phyloP scores from a whole-genome alignment of 2,888 invertebrate species.

The Drosophila mulleri region DNA sequence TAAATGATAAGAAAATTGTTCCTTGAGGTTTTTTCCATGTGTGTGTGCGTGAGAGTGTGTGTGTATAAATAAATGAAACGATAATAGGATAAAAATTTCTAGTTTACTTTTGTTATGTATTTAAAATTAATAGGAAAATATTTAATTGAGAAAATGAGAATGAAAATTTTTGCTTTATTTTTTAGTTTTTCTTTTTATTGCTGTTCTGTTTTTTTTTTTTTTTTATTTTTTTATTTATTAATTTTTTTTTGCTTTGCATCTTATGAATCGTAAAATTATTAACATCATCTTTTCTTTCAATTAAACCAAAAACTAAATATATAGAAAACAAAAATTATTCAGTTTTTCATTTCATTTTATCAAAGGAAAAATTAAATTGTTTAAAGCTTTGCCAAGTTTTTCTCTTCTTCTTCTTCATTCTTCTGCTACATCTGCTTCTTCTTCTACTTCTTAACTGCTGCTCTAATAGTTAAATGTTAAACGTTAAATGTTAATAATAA shows the following conservation, averaged over 20 bases:
- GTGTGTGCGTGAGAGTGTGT: slow-evolving; percentile 29
- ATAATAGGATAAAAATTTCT: slow-evolving; percentile 73
- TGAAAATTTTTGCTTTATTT: slow-evolving; percentile 45
- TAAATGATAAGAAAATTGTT: slow-evolving; percentile 49
- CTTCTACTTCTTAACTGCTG: slow-evolving; percentile 40
- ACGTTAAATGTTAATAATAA: slow-evolving; percentile 55
- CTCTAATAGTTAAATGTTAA: slow-evolving; percentile 76
- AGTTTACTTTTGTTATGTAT: slow-evolving; percentile 14
- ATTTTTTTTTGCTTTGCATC: slow-evolving; percentile 66
- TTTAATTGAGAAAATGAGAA: slow-evolving; percentile 51
- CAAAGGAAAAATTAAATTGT: slow-evolving; percentile 79
- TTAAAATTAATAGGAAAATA: slow-evolving; percentile 79
- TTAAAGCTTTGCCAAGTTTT: slow-evolving; percentile 83
- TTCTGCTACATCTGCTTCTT: slow-evolving; percentile 11
- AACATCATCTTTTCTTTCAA: slow-evolving; percentile 50
- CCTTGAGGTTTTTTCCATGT: slow-evolving; percentile 57
- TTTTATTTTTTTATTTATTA: slow-evolving; percentile 5
- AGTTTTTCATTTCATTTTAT: slow-evolving; percentile 57
- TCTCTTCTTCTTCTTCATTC: slow-evolving; percentile 28
- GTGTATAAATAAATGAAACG: slow-evolving; percentile 73
- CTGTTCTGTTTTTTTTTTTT: slow-evolving; percentile 33
- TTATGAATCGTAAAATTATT: slow-evolving; percentile 52
- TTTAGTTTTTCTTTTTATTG: slow-evolving; percentile 41
- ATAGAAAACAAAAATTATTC: slow-evolving; percentile 65
- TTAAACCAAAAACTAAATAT: slow-evolving; percentile 69